Evolutionary conservation across 2,888 invertebrate genomes (phyloP), one percentile per base, ranked within the genome.

Genomic region (Caenorhabditis sp.): DNA sequence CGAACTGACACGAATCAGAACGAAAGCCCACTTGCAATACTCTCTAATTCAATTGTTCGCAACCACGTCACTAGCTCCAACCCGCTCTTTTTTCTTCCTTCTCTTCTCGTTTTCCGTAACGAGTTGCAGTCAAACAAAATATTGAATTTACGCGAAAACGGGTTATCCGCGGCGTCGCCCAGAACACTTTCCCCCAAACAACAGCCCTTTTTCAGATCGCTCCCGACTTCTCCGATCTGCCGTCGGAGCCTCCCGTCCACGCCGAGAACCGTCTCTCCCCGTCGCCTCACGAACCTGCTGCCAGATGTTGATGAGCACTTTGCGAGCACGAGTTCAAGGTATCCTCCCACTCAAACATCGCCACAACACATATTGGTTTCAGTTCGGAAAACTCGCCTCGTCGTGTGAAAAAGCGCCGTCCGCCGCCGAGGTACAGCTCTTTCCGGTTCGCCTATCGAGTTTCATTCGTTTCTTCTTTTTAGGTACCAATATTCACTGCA

Each of bases 241-340:
- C 75, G 81, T 41, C 71, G 81, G 41, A 78, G 78, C 56, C 75
- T 81, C 4, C 81, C 81, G 20, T 71, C 72, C 7, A 81, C 81
- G 11, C 80, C 80, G 22, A 46, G 77, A 48, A 58, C 73, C 17
- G 53, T 62, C 17, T 77, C 80, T 8, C 77, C 77, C 2, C 55
- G 79, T 30, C 63, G 66, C 0, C 22, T 68, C 24, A 72, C 55
- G 20, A 72, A 72, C 15, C n/a, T 66, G 26, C 35, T 78, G 32
- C 73, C 78, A 11, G 73, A 78, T 55, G 68, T 73, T 9, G 73
- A 78, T 58, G 78, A 78, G 32, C 77, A 77, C 27, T 74, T 66
- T 56, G 66, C 66, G 6, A 66, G 61, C 22, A 74, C 74, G 17
- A 56, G 55, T 46, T 74, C 74, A 15, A 74, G 74, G 74, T 74